Conservation (phyloP, 2,113 vertebrate species). For the Gymnarchus niloticus region DNA sequence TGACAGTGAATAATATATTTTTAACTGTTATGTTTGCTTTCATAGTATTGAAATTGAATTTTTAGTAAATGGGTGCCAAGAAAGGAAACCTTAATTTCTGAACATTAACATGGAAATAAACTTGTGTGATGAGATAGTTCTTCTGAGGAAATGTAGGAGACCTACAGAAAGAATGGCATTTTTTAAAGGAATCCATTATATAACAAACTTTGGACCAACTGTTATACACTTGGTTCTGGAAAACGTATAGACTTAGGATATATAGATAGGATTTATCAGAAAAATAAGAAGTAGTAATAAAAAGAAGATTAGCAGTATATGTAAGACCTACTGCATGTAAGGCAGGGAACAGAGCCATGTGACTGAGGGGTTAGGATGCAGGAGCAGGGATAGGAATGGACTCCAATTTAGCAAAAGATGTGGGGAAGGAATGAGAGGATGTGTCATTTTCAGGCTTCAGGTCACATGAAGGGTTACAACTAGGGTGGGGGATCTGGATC, state of each 20-base stretch:
- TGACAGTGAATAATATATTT: neutral
- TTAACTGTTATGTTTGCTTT: neutral
- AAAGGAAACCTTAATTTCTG: neutral
- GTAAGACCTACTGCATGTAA: neutral
- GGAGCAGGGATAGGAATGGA: neutral
- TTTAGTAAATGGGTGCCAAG: neutral
- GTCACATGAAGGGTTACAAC: neutral
- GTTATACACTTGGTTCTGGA: neutral
- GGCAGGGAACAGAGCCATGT: neutral
- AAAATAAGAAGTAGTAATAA: neutral
- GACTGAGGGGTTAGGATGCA: too few relatives aligned
- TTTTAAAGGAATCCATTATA: neutral
- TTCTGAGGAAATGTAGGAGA: neutral
- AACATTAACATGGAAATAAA: neutral
- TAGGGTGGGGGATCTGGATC: neutral
- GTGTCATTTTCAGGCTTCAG: neutral
- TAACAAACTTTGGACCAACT: neutral
- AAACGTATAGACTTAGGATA: neutral
- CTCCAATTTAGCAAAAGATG: neutral
- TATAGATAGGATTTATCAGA: neutral
- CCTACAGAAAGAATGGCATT: neutral
- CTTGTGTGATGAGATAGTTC: neutral
- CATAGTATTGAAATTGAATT: neutral
- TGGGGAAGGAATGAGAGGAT: neutral
- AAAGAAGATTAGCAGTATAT: neutral